Conservation (phyloP, 2,113 vertebrate genomes). For the Xiphias gladius region DNA sequence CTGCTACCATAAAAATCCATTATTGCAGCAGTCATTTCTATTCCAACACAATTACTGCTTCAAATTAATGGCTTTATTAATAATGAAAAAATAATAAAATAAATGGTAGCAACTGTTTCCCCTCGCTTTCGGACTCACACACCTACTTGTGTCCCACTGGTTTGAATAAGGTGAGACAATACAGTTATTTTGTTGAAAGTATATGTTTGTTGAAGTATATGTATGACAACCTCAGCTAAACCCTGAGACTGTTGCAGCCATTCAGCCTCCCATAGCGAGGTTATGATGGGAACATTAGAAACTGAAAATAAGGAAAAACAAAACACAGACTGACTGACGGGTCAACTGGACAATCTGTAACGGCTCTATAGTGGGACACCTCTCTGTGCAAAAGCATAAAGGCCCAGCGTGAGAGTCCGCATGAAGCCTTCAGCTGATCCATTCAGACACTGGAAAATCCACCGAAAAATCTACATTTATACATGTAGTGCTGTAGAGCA, state of each 20-base stretch:
- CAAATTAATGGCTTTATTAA: conserved; percentile 2
- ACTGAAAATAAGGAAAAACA: conserved; percentile 24
- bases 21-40: neutral
- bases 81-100: neutral
- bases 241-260: neutral
- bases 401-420: neutral
- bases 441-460: neutral
- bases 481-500: conserved; percentile 2
- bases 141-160: no score
- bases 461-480: conserved; percentile 3
- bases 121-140: no score
- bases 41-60: conserved; percentile 7
- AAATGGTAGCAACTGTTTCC: neutral
- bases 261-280: neutral
- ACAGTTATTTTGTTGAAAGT: neutral
- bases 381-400: neutral
- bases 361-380: neutral
- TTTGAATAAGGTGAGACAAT: neutral
- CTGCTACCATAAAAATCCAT: neutral
- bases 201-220: no score
- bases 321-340: neutral
- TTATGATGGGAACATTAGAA: conserved; percentile 17
- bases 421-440: neutral
- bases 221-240: conserved; percentile 4
- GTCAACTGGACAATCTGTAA: conserved; percentile 6